A percentile compares a stretch with the other conserved stretches of the same genome.
phyloP scores from a whole-genome alignment of 1,140 invertebrate species.

The Harpegnathos saltator region DNA sequence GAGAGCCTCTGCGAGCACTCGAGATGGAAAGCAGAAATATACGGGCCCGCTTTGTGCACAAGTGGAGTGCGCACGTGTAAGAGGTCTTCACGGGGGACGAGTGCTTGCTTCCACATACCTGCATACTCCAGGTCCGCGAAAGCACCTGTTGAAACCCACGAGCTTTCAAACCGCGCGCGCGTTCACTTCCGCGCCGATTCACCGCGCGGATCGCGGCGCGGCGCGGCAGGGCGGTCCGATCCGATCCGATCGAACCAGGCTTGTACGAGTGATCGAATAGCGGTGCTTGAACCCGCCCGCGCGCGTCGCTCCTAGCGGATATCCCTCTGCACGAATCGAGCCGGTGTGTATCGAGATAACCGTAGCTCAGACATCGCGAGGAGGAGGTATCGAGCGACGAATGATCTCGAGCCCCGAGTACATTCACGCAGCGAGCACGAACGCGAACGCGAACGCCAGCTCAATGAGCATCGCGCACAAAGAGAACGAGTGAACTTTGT shows the following conservation, averaged over 20 bases:
- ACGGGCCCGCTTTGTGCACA: slow-evolving; percentile 79
- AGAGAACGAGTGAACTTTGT: slow-evolving; percentile 51
- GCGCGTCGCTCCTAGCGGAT: neutral
- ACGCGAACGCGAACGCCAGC: too few species aligned
- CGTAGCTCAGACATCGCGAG: too few species aligned
- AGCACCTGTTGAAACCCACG: slow-evolving; percentile 81
- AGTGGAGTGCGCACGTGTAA: slow-evolving; percentile 79
- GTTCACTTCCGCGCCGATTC: slow-evolving; percentile 71
- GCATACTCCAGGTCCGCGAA: slow-evolving; percentile 80
- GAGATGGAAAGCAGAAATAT: slow-evolving; percentile 79
- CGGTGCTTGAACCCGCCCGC: neutral
- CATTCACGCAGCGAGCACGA: too few species aligned
- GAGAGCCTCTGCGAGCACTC: slow-evolving; percentile 75
- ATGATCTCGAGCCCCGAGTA: neutral
- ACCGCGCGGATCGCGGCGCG: slow-evolving; percentile 42
- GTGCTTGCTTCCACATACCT: slow-evolving; percentile 83
- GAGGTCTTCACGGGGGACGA: slow-evolving; percentile 78
- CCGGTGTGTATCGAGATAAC: too few species aligned
- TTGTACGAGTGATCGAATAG: slow-evolving; percentile 5
- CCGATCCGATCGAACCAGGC: too few species aligned
- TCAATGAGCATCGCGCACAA: too few species aligned
- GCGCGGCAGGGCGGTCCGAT: slow-evolving; percentile 18
- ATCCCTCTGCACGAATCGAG: neutral
- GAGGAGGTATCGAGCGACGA: neutral
- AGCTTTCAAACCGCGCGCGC: slow-evolving; percentile 68